Evolutionary conservation across 2,888 invertebrate species (phyloP).

Genomic region (Dermolepida albohirtum): DNA sequence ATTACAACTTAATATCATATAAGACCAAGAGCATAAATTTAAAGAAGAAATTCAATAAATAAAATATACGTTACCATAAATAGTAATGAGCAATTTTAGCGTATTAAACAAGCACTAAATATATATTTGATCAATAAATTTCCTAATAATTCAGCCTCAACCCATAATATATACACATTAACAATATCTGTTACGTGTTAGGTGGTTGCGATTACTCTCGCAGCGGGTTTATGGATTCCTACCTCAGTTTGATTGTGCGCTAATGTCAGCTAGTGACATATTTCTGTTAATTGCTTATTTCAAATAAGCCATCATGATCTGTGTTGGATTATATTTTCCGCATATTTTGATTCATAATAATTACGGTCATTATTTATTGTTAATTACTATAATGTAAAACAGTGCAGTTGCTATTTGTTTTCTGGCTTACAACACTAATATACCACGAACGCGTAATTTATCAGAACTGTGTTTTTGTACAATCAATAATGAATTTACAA

Average conservation of each 20-base stretch:
- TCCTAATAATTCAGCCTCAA: conserved; percentile 20
- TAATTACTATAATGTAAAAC: conserved; percentile 40
- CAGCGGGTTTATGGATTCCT: conserved; percentile 27
- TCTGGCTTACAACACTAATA: conserved; percentile 31
- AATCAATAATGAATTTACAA: conserved; percentile 10
- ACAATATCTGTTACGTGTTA: conserved; percentile 24
- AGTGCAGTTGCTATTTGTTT: conserved; percentile 44
- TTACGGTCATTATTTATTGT: conserved; percentile 43
- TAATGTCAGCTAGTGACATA: conserved; percentile 48
- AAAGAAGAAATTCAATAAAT: too few species aligned
- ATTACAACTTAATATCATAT: too few species aligned
- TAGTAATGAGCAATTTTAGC: too few species aligned
- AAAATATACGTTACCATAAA: too few species aligned
- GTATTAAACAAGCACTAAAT: conserved; percentile 6
- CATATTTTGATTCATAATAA: conserved; percentile 46
- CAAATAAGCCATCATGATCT: conserved; percentile 49
- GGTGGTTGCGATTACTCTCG: conserved; percentile 25
- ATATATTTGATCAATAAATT: conserved; percentile 31
- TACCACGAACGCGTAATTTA: conserved; percentile 13
- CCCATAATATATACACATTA: conserved; percentile 22
- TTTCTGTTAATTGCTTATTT: conserved; percentile 55
- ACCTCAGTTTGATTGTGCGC: conserved; percentile 27
- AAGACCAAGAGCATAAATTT: too few species aligned
- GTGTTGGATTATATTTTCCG: conserved; percentile 50
- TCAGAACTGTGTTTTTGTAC: conserved; percentile 20